phyloP scores from a whole-genome alignment of 2,113 vertebrate genomes.

The Petromus typicus region DNA sequence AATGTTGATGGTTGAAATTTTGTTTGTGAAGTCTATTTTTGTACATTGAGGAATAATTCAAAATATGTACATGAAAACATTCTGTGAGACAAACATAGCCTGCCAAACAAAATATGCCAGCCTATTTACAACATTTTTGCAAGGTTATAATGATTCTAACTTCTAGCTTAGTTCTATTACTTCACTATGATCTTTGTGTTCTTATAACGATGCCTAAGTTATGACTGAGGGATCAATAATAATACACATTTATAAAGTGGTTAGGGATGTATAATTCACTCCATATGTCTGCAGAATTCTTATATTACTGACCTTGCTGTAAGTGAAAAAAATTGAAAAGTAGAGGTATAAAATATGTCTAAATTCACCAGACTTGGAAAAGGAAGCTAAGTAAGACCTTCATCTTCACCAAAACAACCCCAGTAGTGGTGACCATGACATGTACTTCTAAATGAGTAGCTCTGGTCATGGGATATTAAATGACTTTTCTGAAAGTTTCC shows the following conservation, averaged over 20 bases:
- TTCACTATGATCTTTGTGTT: not conserved
- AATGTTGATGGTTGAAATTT: constrained; percentile 32
- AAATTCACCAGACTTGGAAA: not conserved
- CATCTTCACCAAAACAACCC: not conserved
- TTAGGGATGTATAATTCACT: not conserved
- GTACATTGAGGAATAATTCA: constrained; percentile 26
- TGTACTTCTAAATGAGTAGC: not conserved
- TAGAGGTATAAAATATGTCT: not conserved
- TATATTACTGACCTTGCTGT: not conserved
- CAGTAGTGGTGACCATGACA: not conserved
- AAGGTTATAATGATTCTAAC: not conserved
- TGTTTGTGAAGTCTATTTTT: constrained; percentile 38
- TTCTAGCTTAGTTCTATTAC: not conserved
- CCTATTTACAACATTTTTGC: constrained; percentile 20
- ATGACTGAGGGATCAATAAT: not conserved
- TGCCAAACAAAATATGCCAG: constrained; percentile 42
- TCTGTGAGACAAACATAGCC: not conserved
- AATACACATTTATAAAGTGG: not conserved
- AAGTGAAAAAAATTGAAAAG: not conserved
- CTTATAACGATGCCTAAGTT: not conserved
- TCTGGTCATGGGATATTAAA: not conserved
- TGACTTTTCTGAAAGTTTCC: not conserved
- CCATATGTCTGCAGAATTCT: not conserved
- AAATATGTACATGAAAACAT: constrained; percentile 52
- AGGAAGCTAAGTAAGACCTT: not conserved